A percentile compares a stretch with the other conserved stretches of the same genome.
phyloP scores from a whole-genome alignment of 2,888 invertebrate genomes.

The Bombylius discolor region DNA sequence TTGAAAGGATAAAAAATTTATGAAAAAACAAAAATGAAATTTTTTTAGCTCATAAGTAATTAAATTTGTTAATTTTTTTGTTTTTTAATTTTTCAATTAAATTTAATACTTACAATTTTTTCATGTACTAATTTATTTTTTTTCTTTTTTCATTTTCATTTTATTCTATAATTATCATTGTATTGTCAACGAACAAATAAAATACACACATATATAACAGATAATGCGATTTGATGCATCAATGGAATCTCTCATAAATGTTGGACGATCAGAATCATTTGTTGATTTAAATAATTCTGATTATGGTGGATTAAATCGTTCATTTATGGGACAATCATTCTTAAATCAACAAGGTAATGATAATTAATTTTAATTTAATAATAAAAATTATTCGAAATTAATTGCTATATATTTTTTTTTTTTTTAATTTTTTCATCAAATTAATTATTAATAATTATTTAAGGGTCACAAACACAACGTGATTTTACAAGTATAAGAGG shows the following conservation, averaged over 20 bases:
- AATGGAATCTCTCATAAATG: slow-evolving; percentile 59
- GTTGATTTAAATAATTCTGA: slow-evolving; percentile 64
- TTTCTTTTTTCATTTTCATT: not conserved
- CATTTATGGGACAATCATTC: slow-evolving; percentile 18
- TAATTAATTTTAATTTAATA: too few relatives aligned
- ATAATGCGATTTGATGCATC: slow-evolving; percentile 70
- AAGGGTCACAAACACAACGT: slow-evolving; percentile 16
- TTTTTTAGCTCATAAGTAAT: too few relatives aligned
- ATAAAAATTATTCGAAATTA: too few relatives aligned
- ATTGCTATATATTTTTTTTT: too few relatives aligned
- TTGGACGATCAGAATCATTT: slow-evolving; percentile 71
- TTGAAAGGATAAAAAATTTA: too few relatives aligned
- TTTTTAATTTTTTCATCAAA: too few relatives aligned
- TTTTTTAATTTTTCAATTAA: slow-evolving; percentile 1
- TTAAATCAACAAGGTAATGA: slow-evolving; percentile 25
- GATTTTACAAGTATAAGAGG: slow-evolving; percentile 27
- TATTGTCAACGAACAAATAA: too few relatives aligned
- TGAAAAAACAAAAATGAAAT: too few relatives aligned
- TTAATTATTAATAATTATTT: not conserved
- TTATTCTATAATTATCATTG: too few relatives aligned
- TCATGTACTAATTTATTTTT: not conserved
- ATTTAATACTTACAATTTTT: not conserved
- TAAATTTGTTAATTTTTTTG: too few relatives aligned
- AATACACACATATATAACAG: slow-evolving; percentile 33
- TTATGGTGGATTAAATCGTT: slow-evolving; percentile 16